Conservation (phyloP, 2,888 invertebrate genomes). For the Caenorhabditis wallacei region DNA sequence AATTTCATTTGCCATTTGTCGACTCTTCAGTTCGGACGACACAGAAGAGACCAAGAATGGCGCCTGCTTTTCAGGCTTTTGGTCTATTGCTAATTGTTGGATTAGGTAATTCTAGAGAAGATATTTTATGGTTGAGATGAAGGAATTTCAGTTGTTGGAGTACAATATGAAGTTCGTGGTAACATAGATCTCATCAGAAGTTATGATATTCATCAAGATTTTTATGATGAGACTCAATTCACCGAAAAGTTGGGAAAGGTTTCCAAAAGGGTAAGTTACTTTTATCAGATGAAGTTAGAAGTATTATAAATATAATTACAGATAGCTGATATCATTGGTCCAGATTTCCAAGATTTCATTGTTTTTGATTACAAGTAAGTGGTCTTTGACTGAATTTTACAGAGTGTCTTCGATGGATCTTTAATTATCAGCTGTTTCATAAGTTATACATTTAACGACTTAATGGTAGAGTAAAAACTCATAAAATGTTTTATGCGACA, state of each 20-base stretch:
- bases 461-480: not conserved
- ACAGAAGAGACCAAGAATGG: constrained; percentile 30
- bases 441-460: not conserved
- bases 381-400: not conserved
- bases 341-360: constrained; percentile 49
- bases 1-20: constrained; percentile 1
- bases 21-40: constrained; percentile 40
- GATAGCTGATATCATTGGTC: constrained; percentile 41
- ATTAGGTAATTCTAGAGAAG: constrained; percentile 27
- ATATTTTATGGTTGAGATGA: not conserved
- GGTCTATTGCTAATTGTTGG: constrained; percentile 39
- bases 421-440: too few relatives aligned
- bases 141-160: constrained; percentile 22
- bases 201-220: constrained; percentile 47
- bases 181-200: constrained; percentile 54
- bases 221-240: constrained; percentile 42
- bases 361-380: constrained; percentile 58
- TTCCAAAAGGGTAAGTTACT: constrained; percentile 31
- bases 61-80: constrained; percentile 36
- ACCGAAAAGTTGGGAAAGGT: constrained; percentile 32
- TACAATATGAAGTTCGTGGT: constrained; percentile 59
- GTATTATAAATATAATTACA: not conserved
- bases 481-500: too few relatives aligned
- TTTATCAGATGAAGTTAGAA: too few relatives aligned
- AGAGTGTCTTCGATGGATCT: not conserved